These are phyloP conservation scores for Chymomyza fuscimana DNA, from an alignment of 2,888 invertebrate species.

Conservation along the genomic window DNA sequence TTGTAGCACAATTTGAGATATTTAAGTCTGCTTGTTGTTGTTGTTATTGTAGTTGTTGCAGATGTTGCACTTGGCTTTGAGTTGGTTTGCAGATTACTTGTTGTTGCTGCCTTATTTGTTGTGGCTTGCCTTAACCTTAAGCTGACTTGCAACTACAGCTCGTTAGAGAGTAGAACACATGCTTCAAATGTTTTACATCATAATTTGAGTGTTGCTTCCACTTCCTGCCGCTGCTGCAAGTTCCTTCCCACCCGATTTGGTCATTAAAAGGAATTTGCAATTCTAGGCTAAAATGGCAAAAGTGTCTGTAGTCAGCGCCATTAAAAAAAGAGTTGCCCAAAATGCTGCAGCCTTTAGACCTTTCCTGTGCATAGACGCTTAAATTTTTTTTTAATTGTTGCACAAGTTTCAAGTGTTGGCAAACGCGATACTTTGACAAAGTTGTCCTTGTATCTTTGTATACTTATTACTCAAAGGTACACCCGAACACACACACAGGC, in stretches of 20 bases:
- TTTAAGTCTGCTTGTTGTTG: neutral
- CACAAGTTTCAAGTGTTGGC: slow-evolving; percentile 15
- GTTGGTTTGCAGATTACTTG: neutral
- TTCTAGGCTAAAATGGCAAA: slow-evolving; percentile 11
- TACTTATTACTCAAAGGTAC: slow-evolving; percentile 43
- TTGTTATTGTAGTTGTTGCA: slow-evolving; percentile 3
- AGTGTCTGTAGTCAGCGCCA: slow-evolving; percentile 39
- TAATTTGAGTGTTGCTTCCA: slow-evolving; percentile 42
- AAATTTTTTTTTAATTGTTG: slow-evolving; percentile 46
- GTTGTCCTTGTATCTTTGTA: neutral
- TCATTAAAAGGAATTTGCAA: slow-evolving; percentile 45
- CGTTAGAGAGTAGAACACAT: slow-evolving; percentile 31
- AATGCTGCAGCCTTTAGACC: slow-evolving; percentile 21
- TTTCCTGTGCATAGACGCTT: slow-evolving; percentile 37
- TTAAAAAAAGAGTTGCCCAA: slow-evolving; percentile 33
- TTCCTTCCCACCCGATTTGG: neutral
- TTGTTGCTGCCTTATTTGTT: neutral
- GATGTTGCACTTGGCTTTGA: neutral
- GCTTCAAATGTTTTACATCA: slow-evolving; percentile 1
- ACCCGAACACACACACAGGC: neutral
- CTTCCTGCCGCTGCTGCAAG: neutral
- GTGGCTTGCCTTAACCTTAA: slow-evolving; percentile 28
- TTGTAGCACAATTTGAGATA: slow-evolving; percentile 33
- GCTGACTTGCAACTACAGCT: slow-evolving; percentile 21
- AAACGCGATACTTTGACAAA: neutral